A percentile compares a stretch with the other conserved stretches of the same genome.
Evolutionary conservation across 1,140 invertebrate species (phyloP).

Genomic region (Heliothis subflexa): DNA sequence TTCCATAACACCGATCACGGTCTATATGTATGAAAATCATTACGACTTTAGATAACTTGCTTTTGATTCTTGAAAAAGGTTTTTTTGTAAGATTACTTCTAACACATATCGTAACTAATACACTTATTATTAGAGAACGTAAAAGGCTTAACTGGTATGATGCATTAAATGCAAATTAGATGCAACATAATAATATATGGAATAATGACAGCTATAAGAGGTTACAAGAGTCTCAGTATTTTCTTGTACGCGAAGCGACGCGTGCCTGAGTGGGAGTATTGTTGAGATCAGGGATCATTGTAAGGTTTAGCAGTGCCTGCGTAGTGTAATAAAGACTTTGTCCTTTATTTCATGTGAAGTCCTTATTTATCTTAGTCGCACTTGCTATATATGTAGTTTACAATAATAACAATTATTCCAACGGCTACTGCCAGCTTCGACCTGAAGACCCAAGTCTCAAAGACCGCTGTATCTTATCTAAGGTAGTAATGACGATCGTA

Average conservation of each 20-base stretch:
- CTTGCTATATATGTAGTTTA: neutral
- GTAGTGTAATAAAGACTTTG: neutral
- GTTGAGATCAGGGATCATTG: slow-evolving; percentile 32
- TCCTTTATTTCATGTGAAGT: neutral
- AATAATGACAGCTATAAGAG: neutral
- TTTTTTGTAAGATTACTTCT: neutral
- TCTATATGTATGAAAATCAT: slow-evolving; percentile 52
- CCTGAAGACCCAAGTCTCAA: neutral
- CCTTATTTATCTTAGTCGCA: neutral
- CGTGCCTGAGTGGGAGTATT: slow-evolving; percentile 64
- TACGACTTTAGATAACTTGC: slow-evolving; percentile 15
- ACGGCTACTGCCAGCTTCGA: neutral
- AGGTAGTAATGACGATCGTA: slow-evolving; percentile 14
- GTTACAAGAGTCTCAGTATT: slow-evolving; percentile 21
- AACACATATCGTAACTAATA: too few relatives aligned
- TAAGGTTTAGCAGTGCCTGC: neutral
- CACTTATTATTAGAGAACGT: too few relatives aligned
- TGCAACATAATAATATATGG: neutral
- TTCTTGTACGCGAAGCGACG: slow-evolving; percentile 44
- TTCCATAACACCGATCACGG: slow-evolving; percentile 41
- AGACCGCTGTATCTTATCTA: slow-evolving; percentile 13
- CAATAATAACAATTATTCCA: neutral
- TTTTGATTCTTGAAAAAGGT: neutral
- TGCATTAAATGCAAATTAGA: too few relatives aligned
- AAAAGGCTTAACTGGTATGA: too few relatives aligned